Conservation (phyloP, 2,113 vertebrate species). For the Nycticorax nycticorax region DNA sequence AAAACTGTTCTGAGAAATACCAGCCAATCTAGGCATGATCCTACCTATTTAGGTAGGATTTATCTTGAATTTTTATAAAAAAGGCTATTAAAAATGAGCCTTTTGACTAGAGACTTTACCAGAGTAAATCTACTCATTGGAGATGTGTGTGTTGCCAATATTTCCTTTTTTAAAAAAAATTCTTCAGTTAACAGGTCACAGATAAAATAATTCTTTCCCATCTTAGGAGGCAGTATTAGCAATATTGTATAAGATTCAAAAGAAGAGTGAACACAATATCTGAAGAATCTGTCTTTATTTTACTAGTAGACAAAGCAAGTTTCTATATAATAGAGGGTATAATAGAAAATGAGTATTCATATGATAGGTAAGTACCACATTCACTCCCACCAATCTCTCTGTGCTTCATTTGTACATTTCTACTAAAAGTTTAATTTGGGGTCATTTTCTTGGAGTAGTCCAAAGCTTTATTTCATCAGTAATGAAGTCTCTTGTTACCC, state of each 20-base stretch:
- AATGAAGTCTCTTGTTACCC: background rate
- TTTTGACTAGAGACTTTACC: background rate
- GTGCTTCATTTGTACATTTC: background rate
- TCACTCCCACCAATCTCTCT: background rate
- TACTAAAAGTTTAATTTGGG: background rate
- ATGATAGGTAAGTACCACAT: background rate
- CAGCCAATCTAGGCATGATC: background rate
- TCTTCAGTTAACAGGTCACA: background rate
- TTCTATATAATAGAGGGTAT: background rate
- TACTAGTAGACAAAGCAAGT: background rate
- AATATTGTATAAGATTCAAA: background rate
- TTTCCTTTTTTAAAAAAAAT: background rate
- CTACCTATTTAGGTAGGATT: background rate
- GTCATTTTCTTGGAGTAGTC: background rate
- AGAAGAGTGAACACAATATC: background rate
- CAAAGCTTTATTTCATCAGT: constrained; percentile 18
- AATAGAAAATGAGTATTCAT: background rate
- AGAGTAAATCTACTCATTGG: background rate
- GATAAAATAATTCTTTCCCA: background rate
- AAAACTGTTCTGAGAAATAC: background rate
- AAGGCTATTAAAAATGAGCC: background rate
- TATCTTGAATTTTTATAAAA: background rate
- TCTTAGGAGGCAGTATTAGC: background rate
- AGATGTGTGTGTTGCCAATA: background rate
- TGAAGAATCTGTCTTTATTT: background rate